A percentile compares a stretch with the other conserved stretches of the same genome.
phyloP scores from a whole-genome alignment of 2,113 vertebrate genomes.

The Ceuthmochares aereus region DNA sequence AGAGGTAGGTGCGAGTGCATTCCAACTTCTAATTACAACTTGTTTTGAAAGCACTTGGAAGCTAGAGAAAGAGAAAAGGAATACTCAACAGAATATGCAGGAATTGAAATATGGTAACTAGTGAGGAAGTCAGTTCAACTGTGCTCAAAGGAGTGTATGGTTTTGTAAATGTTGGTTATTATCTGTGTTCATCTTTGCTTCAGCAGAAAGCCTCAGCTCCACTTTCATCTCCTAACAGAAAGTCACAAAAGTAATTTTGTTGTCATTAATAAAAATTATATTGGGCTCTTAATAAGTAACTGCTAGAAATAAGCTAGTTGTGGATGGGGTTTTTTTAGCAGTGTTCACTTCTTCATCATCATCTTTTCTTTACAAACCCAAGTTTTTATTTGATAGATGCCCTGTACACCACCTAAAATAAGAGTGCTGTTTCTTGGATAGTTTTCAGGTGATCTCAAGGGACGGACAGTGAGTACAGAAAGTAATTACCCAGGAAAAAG shows the following conservation, averaged over 20 bases:
- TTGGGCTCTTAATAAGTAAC: background rate
- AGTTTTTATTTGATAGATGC: background rate
- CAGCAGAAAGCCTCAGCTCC: background rate
- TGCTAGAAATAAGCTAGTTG: background rate
- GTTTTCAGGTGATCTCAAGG: background rate
- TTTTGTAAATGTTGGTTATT: background rate
- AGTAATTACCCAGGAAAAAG: background rate
- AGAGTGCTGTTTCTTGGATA: background rate
- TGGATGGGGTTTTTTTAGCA: background rate
- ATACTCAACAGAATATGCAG: background rate
- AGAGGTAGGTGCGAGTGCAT: conserved; percentile 76
- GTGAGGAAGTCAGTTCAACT: background rate
- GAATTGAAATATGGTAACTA: background rate
- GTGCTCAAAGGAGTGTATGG: background rate
- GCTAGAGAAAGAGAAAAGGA: background rate
- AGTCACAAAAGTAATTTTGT: background rate
- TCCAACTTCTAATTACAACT: background rate
- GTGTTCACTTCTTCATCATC: background rate
- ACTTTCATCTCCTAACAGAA: background rate
- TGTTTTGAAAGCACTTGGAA: background rate
- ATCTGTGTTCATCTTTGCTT: background rate
- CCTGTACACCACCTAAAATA: background rate
- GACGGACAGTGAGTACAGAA: background rate
- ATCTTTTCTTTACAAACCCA: background rate
- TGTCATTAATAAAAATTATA: background rate